Evolutionary conservation across 1,140 invertebrate species (phyloP), one percentile per base, ranked within the genome.

Genomic region (Gonioctena quinquepunctata): DNA sequence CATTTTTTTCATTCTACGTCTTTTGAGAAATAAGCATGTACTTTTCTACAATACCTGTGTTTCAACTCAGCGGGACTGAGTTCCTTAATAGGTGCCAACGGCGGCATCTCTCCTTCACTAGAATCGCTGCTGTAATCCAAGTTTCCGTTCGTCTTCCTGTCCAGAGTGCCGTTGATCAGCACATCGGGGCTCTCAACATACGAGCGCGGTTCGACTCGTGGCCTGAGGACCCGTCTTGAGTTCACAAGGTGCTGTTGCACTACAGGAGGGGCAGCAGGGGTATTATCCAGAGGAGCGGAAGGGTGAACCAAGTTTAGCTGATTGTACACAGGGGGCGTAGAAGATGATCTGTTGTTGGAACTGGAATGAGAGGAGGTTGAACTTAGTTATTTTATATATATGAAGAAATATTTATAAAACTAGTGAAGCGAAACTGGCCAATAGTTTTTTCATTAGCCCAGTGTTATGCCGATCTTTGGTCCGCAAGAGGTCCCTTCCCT

Each of bases 141-240:
- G 72, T 85, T 84, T 13, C 85, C 86, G 80, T 87, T 88, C 7
- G 84, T 77, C 61, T 82, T 81, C 16, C 80, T 79, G 77, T 88
- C 88, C 42, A 81, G 52, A 83, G 81, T 87, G 84, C 87, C 87
- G 76, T 88, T 88, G 72, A 87, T 86, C 69, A 84, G 85, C 70
- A 83, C 89, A 75, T 90, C 88, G 3, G 89, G 88, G 80, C 85
- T 88, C 75, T 90, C 88, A 0, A 92, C 92, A 81, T 94, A 94
- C 75, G 92, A 94, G 72, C 92, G 88, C 50, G 87, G 88, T 76
- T 94, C 93, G 8, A 89, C 92, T 64, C 93, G 87, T 6, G 93
- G 92, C 52, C 93, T 86, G 42, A 94, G 83, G 78, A 92, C 93
- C 65, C 93, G 84, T 64, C 92, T 75, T 0, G 68, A 70, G 57